Base-by-base conservation (phyloP, 2,113 vertebrate genomes). In the Cebus imitator region DNA sequence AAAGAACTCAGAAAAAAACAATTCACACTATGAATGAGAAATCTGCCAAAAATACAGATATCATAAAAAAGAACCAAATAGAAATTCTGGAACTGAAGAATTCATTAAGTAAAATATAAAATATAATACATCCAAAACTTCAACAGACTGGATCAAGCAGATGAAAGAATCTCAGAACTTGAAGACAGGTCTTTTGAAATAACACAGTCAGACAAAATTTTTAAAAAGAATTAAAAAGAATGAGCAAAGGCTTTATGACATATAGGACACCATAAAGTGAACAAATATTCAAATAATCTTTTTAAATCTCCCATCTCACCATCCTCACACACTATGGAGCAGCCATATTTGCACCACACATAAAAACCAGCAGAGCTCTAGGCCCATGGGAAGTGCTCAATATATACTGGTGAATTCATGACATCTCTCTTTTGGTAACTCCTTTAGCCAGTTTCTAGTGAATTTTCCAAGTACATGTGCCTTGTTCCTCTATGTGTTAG, bases 391-490 rank as follows among this genome's bases (percentile, higher is more conserved):
- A 61, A 61, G 27, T 0, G 1, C 57, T 76, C 50, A 32, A 30
- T 4, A 16, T 64, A 50, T 55, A 5, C 16, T 4, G 40, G 16
- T 2, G 43, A 8, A 8, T 3, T 6, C 11, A 7, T 14, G 43
- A 40, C 61, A 4, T 48, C 37, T n/a, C 61, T 82, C 50, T 81
- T 35, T 57, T 50, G 12, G 43, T 68, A 10, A 48, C 13, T 25
- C 72, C 40, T 35, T 23, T 13, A 30, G 30, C 40, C 9, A 35
- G 57, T 37, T 66, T 48, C 68, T 37, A 45, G 50, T 8, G 73
- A 81, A 48, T 32, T 94, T 64, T 81, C 66, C 23, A 45, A 75
- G 75, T 18, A 45, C 14, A 10, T 18, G 35, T 21, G 12, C 48
- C 45, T 58, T 8, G 20, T 6, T 35, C 8, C 52, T 61, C 3